phyloP scores from a whole-genome alignment of 2,888 invertebrate species.

The Drosophila subsilvestris region DNA sequence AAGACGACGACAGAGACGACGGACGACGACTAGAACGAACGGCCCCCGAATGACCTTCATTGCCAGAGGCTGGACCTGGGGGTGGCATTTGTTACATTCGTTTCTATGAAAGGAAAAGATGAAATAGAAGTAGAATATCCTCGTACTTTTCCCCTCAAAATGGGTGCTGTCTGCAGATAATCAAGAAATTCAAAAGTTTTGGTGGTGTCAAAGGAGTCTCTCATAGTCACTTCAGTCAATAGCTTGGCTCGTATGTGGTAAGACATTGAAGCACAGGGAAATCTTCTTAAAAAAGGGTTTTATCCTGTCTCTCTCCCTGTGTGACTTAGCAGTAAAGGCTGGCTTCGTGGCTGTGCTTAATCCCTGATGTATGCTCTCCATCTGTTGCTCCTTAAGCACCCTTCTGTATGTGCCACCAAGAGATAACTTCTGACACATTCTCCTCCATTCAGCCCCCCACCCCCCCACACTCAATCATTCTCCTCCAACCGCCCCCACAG shows the following conservation, averaged over 20 bases:
- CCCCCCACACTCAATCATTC: background rate
- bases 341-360: background rate
- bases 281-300: background rate
- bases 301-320: background rate
- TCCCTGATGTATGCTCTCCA: background rate
- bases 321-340: background rate
- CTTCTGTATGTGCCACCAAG: background rate
- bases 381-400: background rate
- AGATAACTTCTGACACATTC: background rate
- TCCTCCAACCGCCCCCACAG: background rate
- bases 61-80: slow-evolving; percentile 9
- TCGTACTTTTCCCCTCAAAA: slow-evolving; percentile 2
- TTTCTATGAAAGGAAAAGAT: slow-evolving; percentile 27
- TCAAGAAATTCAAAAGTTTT: background rate
- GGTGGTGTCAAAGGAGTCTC: no score
- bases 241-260: background rate
- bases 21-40: slow-evolving; percentile 14
- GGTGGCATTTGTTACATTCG: slow-evolving; percentile 4
- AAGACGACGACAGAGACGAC: slow-evolving; percentile 10
- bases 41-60: slow-evolving; percentile 45
- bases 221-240: background rate
- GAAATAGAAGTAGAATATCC: slow-evolving; percentile 27
- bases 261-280: background rate
- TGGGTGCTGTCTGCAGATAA: background rate
- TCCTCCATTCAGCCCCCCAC: no score